Conservation (phyloP, 2,113 vertebrate genomes). For the Hyla sarda region DNA sequence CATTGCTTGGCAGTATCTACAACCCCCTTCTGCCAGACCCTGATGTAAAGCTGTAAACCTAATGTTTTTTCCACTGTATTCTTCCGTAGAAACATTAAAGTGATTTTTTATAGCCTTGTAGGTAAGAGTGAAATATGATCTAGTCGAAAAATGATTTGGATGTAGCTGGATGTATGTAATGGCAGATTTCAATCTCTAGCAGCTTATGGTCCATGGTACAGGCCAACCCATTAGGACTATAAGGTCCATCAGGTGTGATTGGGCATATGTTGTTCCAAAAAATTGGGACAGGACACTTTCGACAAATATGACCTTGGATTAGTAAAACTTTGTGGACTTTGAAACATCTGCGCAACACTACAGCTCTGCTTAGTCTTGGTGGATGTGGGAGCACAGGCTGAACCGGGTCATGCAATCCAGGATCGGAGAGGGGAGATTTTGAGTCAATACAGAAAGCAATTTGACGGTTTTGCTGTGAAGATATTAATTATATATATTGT, state of each 20-base stretch:
- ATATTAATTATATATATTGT: too few relatives aligned
- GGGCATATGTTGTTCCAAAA: too few relatives aligned
- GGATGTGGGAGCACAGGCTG: too few relatives aligned
- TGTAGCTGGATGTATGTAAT: not conserved
- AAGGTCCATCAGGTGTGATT: not conserved
- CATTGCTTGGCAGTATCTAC: not conserved
- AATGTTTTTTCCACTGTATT: not conserved
- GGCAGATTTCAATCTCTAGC: not conserved
- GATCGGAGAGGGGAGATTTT: too few relatives aligned
- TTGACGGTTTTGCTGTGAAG: too few relatives aligned
- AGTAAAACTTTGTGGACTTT: too few relatives aligned
- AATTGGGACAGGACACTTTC: too few relatives aligned
- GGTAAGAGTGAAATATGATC: not conserved
- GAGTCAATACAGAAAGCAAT: too few relatives aligned
- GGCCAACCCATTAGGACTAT: not conserved
- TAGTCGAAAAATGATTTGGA: not conserved
- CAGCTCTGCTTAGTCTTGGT: too few relatives aligned
- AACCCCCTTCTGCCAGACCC: not conserved
- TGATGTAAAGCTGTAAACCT: not conserved
- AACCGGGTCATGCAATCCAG: too few relatives aligned
- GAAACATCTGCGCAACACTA: too few relatives aligned
- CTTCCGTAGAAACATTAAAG: not conserved
- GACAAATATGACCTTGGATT: too few relatives aligned
- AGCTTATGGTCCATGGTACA: not conserved
- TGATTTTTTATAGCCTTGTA: not conserved